Evolutionary conservation across 2,113 vertebrate species (phyloP), one percentile per base, ranked within the genome.

Genomic region (Tragelaphus scriptus): DNA sequence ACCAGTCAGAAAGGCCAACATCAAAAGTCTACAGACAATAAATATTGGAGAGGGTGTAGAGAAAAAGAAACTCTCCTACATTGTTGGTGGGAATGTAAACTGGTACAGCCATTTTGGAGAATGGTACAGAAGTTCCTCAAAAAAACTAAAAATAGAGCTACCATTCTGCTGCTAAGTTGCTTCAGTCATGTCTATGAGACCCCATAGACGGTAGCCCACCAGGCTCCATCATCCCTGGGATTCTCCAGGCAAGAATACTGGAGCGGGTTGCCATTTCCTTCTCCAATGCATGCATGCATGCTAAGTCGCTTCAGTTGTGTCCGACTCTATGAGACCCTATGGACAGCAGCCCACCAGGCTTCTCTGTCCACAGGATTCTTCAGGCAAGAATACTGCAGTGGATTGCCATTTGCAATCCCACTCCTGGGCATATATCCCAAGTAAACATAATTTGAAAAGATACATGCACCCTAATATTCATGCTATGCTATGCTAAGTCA

Each of bases 131-230:
- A 30, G 28, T 32, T 80, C 28, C 77, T 51, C 47, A 32, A 51
- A 80, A 44, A 77, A 23, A 23, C 19, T 71, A 40, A 23, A 40
- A 40, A 36, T 71, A 40, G 19, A 71, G 68, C 68, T 71, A 71
- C 19, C 10, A 40, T 71, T n/a, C 68, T 3, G 68, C 68, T 40
- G 68, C 68, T 40, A 63, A 63, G 28, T 30, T 15, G 61, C 61
- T 63, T 71, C n/a, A 71, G n/a, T 71, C n/a, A 3, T 36, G 9
- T 71, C n/a, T 71, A 11, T 23, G n/a, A 0, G 9, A 71, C 65
- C 19, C n/a, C 21, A 36, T 12, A 71, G n/a, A 23, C 0, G 0
- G n/a, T 0, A 71, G 9, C 32, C 16, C 65, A n/a, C 32, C 32
- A 68, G 65, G 32, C 65, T 71, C 17, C 65, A 11, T 9, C 4